phyloP scores from a whole-genome alignment of 2,888 invertebrate species.

The Troides oblongomaculatus region DNA sequence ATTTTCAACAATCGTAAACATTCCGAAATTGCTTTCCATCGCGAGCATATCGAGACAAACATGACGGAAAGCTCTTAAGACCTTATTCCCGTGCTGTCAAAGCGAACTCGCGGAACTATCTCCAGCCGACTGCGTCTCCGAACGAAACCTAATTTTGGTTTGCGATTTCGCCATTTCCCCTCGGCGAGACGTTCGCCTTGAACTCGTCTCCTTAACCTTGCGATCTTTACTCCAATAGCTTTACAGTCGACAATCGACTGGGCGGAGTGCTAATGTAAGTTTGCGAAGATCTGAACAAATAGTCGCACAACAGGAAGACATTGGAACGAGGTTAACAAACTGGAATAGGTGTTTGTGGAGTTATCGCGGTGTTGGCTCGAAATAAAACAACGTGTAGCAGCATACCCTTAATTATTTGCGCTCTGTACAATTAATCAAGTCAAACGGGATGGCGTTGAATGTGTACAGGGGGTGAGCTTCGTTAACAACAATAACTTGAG shows the following conservation, averaged over 20 bases:
- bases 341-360: constrained; percentile 33
- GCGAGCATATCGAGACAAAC: constrained; percentile 20
- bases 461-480: background rate
- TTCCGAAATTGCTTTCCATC: constrained; percentile 12
- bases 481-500: background rate
- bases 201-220: constrained; percentile 21
- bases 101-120: constrained; percentile 31
- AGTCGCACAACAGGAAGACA: constrained; percentile 36
- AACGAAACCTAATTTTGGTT: constrained; percentile 41
- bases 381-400: constrained; percentile 21
- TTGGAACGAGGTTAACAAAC: constrained; percentile 38
- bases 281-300: constrained; percentile 38
- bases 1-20: constrained; percentile 9
- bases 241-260: constrained; percentile 25
- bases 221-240: background rate
- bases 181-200: constrained; percentile 33
- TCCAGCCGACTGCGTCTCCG: constrained; percentile 33
- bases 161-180: constrained; percentile 39
- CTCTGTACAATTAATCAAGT: constrained; percentile 8
- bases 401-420: constrained; percentile 23
- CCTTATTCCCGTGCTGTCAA: constrained; percentile 31
- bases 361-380: constrained; percentile 4
- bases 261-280: constrained; percentile 26
- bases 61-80: constrained; percentile 26
- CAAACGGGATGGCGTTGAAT: constrained; percentile 7